Conservation (phyloP, 64 coral and sea anemone species). For the Porites australiensis region DNA sequence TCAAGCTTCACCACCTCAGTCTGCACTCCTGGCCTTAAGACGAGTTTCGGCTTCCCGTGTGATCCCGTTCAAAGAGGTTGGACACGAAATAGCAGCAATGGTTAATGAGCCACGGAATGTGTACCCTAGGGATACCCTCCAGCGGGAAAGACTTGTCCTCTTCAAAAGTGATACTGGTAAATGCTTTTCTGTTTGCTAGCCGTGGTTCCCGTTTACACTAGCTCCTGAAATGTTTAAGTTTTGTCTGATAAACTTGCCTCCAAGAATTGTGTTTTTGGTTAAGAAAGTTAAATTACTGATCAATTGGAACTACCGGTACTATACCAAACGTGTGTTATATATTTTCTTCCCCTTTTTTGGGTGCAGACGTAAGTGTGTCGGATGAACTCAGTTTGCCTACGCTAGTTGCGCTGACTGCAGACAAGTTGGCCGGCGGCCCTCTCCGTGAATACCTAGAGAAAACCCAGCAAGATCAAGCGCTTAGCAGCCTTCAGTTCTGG, state of each 20-base stretch:
- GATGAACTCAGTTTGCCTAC: neutral
- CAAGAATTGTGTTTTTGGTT: too few species aligned
- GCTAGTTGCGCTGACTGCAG: constrained; percentile 58
- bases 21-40: neutral
- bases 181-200: neutral
- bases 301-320: too few species aligned
- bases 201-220: neutral
- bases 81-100: neutral
- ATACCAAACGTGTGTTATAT: too few species aligned
- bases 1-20: neutral
- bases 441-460: constrained; percentile 69
- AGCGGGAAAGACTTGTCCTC: neutral
- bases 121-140: neutral
- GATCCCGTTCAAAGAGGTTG: constrained; percentile 25
- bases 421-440: constrained; percentile 82
- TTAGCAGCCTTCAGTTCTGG: constrained; percentile 83
- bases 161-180: neutral
- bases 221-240: neutral
- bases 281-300: too few species aligned
- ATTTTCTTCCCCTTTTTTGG: neutral
- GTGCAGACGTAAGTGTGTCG: neutral
- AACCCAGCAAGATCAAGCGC: constrained; percentile 41
- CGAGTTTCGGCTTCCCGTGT: constrained; percentile 2
- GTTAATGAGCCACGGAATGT: neutral
- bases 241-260: too few species aligned